phyloP scores from a whole-genome alignment of 2,888 invertebrate species.

The Drosophila infuscata region DNA sequence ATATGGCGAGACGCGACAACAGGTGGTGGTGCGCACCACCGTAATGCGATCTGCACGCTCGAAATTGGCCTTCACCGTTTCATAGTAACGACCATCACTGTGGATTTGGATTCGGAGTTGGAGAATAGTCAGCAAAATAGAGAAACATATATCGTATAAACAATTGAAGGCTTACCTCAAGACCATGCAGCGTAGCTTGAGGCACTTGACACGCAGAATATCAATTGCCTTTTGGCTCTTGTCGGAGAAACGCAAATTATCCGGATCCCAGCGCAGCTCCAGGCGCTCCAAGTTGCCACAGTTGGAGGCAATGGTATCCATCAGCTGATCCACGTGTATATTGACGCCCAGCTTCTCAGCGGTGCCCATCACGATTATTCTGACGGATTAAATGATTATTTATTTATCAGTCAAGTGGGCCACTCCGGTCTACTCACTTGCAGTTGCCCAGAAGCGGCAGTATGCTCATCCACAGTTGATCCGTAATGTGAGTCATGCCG shows the following conservation, averaged over 20 bases:
- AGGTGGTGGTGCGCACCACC: conserved; percentile 98
- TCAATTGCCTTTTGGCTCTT: conserved; percentile 99
- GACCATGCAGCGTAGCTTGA: conserved; percentile 96
- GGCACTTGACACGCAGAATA: conserved; percentile 96
- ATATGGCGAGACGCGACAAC: conserved; percentile 97
- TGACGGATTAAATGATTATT: conserved; percentile 82
- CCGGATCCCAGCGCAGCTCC: conserved; percentile 99
- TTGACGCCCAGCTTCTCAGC: conserved; percentile 98
- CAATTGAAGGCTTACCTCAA: conserved; percentile 89
- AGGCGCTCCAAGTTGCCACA: conserved; percentile 95
- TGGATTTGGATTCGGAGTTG: neutral
- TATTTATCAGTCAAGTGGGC: neutral
- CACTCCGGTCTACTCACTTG: conserved; percentile 87
- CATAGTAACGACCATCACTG: conserved; percentile 99
- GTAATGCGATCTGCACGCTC: conserved; percentile 98
- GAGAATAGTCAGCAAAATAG: neutral
- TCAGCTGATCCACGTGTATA: conserved; percentile 98
- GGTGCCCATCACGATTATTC: conserved; percentile 98
- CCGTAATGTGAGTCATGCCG: conserved; percentile 99
- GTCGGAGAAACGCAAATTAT: conserved; percentile 98
- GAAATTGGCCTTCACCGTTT: conserved; percentile 99
- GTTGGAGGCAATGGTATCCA: conserved; percentile 98
- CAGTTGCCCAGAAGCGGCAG: conserved; percentile 96
- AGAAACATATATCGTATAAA: neutral
- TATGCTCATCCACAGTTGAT: conserved; percentile 98